These are phyloP conservation scores for Ecliptopera silaceata DNA, from an alignment of 2,888 invertebrate species.

Conservation along the genomic window DNA sequence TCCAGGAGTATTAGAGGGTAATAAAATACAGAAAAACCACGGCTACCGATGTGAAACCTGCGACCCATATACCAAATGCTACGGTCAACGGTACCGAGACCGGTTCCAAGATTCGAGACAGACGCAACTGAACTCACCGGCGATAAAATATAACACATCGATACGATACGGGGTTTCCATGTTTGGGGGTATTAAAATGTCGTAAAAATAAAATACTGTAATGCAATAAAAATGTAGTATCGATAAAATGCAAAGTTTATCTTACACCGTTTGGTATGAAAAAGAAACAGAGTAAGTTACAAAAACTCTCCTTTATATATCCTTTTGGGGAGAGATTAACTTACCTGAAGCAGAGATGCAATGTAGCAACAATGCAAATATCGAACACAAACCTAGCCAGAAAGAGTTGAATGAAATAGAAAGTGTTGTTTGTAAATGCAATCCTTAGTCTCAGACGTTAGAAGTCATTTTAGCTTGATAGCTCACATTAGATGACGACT, in stretches of 20 bases:
- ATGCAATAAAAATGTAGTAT: conserved; percentile 2
- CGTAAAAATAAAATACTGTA: conserved; percentile 9
- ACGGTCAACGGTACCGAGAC: conserved; percentile 60
- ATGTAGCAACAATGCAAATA: not conserved
- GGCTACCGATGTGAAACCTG: conserved; percentile 47
- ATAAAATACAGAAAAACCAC: conserved; percentile 35
- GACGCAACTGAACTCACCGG: conserved; percentile 45
- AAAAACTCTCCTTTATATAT: not conserved
- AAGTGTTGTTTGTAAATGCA: no score
- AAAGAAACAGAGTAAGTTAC: not conserved
- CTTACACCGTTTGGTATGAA: not conserved
- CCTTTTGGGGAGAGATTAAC: conserved; percentile 4
- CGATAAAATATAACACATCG: conserved; percentile 42
- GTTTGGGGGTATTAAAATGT: conserved; percentile 17
- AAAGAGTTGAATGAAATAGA: no score
- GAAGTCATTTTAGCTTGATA: no score
- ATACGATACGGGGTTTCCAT: conserved; percentile 36
- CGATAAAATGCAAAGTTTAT: not conserved
- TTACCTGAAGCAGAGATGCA: conserved; percentile 50
- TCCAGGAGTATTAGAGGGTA: conserved; percentile 7
- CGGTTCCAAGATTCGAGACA: conserved; percentile 47
- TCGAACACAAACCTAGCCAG: no score
- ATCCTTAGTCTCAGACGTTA: no score
- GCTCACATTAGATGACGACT: no score
- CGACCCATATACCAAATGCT: conserved; percentile 65